A percentile compares a stretch with the other conserved stretches of the same genome.
phyloP scores from a whole-genome alignment of 30 jellyfish, hydroid and myxozoan species.

The Cassiopea andromeda region DNA sequence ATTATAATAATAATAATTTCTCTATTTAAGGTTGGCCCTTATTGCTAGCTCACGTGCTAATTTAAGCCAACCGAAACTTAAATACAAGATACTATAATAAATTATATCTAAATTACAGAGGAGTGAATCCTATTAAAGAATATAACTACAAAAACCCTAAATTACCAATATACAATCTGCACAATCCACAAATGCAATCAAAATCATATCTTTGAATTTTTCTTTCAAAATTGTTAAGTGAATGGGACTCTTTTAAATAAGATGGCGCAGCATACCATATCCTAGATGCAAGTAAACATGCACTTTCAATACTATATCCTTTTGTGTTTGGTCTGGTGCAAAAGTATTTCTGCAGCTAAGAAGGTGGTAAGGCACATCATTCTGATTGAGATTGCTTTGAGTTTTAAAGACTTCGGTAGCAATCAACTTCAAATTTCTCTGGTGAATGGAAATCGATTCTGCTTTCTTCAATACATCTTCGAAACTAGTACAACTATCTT shows the following conservation, averaged over 20 bases:
- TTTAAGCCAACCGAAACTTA: too few relatives aligned
- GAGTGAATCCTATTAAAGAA: conserved; percentile 1
- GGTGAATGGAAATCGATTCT: too few relatives aligned
- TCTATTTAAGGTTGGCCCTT: too few relatives aligned
- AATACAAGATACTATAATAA: too few relatives aligned
- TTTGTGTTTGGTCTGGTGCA: conserved; percentile 34
- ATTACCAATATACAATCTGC: conserved; percentile 3
- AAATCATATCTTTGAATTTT: conserved; percentile 9
- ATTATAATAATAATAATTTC: background rate
- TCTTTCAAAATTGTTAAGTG: conserved; percentile 20
- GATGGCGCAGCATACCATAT: conserved; percentile 17
- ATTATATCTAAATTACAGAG: background rate
- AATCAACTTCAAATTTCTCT: too few relatives aligned
- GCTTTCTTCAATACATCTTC: too few relatives aligned
- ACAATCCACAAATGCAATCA: conserved; percentile 2
- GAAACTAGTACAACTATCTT: too few relatives aligned
- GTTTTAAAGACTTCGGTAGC: too few relatives aligned
- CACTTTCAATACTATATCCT: conserved; percentile 28
- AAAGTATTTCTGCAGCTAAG: background rate
- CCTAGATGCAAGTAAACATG: conserved; percentile 22
- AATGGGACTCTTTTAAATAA: conserved; percentile 27
- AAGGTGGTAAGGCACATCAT: conserved; percentile 24
- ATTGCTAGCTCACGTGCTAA: too few relatives aligned
- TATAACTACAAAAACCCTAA: conserved; percentile 15
- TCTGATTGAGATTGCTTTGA: background rate